These are phyloP conservation scores for Hypomecis punctinalis DNA, from an alignment of 2,888 invertebrate species.

Conservation along the genomic window DNA sequence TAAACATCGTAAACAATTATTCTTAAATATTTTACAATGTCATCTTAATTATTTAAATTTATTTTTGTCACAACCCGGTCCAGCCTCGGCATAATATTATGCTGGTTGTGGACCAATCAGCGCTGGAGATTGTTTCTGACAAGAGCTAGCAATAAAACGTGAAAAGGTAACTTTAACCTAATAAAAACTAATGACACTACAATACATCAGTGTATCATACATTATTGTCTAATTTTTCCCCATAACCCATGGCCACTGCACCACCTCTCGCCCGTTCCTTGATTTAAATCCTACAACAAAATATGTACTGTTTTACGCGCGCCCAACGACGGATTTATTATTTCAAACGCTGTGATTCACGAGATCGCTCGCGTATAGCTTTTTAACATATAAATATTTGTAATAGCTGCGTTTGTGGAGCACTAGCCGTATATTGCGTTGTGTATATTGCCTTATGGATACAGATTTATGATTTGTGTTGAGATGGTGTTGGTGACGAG, in stretches of 20 bases:
- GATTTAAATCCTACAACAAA: constrained; percentile 75
- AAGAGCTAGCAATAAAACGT: no score
- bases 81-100: no score
- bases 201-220: neutral
- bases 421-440: constrained; percentile 26
- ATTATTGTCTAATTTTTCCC: neutral
- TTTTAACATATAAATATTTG: constrained; percentile 66
- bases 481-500: constrained; percentile 14
- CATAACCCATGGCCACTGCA: constrained; percentile 47
- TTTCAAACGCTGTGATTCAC: constrained; percentile 67
- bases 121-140: no score
- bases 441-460: constrained; percentile 48
- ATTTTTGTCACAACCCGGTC: no score
- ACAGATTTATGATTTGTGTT: constrained; percentile 42
- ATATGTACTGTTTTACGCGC: constrained; percentile 77
- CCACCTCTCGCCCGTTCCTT: constrained; percentile 65
- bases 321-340: constrained; percentile 75
- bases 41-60: no score
- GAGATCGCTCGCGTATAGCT: constrained; percentile 61
- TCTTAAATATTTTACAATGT: no score
- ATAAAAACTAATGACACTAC: no score
- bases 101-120: no score
- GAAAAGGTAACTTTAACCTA: no score
- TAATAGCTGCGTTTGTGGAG: constrained; percentile 30
- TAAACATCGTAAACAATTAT: no score